Base-by-base conservation (phyloP, 37 sponge, comb jelly and placozoan genomes). In the Crambe crambe region DNA sequence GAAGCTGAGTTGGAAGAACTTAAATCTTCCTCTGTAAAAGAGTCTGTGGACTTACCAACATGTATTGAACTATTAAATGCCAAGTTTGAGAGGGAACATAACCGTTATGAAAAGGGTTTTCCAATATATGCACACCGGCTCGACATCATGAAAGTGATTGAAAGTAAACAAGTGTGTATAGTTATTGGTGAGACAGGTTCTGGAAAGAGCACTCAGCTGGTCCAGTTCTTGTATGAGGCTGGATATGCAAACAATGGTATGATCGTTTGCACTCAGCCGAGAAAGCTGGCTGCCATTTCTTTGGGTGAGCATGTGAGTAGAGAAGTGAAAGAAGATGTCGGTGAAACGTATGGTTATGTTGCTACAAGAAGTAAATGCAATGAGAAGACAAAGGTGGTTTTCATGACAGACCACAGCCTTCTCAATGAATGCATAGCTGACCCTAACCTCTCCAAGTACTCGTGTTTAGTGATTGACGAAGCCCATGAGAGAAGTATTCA, bases 171-270 rank as follows among this genome's bases (percentile, higher is more conserved):
- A 39, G 89, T 89, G 22, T 73, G 81, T 22, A 73, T 95, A 65
- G 77, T 95, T 10, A 82, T 89, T 75, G 92, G 87, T n/a, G 92
- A 91, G 80, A 91, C 96, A 44, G 96, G 96, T 1, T 95, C 93
- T 26, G 93, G 96, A 21, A 96, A 96, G 74, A 96, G 93, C 73
- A 96, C 96, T 25, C 96, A 96, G 75, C 37, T 96, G 12, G 88
- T 87, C 1, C 96, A 96, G 68, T 96, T 92, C 73, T 56, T 95
- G 32, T 86, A 86, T 83, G 95, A 90, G 78, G 89, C 89, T 39
- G 89, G 84, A 3, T 80, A 87, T 54, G 67, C 69, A 39, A 32
- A 73, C 39, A 56, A 83, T 42, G 89, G 89, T 6, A 23, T 78
- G 17, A 79, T 67, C 34, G 86, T 82, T 3, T 91, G 93, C 38